phyloP scores from a whole-genome alignment of 2,113 vertebrate species.

The Nothobranchius furzeri region DNA sequence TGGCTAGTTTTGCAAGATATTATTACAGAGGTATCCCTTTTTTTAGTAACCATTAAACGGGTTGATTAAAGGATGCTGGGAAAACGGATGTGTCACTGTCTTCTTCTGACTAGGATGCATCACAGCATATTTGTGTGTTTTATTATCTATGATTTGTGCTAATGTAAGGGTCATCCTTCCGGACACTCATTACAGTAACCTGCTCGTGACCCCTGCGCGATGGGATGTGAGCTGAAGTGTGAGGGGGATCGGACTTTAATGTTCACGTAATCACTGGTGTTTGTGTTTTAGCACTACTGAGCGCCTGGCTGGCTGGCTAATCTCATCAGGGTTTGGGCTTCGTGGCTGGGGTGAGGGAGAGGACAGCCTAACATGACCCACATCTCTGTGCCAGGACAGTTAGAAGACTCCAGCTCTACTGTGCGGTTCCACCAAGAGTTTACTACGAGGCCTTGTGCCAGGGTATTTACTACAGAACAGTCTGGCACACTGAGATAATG shows the following conservation, averaged over 20 bases:
- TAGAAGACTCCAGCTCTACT: slow-evolving; percentile 43
- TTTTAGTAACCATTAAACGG: not conserved
- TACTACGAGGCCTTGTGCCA: slow-evolving; percentile 68
- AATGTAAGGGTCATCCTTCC: not conserved
- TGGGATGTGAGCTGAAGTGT: slow-evolving; percentile 59
- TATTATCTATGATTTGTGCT: slow-evolving; percentile 16
- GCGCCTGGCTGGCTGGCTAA: slow-evolving; percentile 70
- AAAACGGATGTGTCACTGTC: slow-evolving; percentile 10
- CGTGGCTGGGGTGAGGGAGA: slow-evolving; percentile 70
- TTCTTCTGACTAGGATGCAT: slow-evolving; percentile 1
- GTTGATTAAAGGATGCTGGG: slow-evolving; percentile 5
- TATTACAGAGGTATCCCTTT: not conserved
- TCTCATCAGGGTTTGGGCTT: slow-evolving; percentile 76
- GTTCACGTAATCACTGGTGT: slow-evolving; percentile 69
- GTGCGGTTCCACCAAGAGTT: slow-evolving; percentile 52
- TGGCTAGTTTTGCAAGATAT: not conserved
- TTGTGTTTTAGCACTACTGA: slow-evolving; percentile 68
- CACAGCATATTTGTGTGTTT: slow-evolving; percentile 28
- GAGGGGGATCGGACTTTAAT: slow-evolving; percentile 60
- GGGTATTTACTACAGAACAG: slow-evolving; percentile 67
- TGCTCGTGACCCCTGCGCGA: slow-evolving; percentile 55
- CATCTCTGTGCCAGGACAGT: slow-evolving; percentile 69
- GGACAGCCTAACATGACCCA: slow-evolving; percentile 75
- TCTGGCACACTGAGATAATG: slow-evolving; percentile 71
- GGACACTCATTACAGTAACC: slow-evolving; percentile 48